A percentile compares a stretch with the other conserved stretches of the same genome.
Conservation (phyloP, 64 coral and sea anemone genomes). For the Montipora foliosa region DNA sequence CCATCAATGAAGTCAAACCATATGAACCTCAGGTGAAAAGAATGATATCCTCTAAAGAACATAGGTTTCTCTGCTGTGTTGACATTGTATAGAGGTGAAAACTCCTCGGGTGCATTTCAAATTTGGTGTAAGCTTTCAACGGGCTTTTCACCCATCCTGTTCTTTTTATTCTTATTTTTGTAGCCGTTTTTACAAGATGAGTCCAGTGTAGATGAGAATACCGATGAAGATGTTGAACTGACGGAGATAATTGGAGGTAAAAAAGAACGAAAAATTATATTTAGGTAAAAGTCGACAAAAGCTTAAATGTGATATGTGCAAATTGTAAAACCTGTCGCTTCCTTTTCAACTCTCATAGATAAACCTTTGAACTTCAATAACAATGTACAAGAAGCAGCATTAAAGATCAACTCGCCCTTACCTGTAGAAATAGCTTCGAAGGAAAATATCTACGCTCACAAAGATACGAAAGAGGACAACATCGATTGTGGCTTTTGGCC, state of each 20-base stretch:
- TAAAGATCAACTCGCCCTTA: slow-evolving; percentile 27
- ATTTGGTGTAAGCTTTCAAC: not conserved
- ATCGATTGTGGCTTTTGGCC: slow-evolving; percentile 51
- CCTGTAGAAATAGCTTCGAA: not conserved
- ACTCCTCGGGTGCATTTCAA: not conserved
- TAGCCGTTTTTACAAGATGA: slow-evolving; percentile 76
- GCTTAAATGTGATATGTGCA: no score
- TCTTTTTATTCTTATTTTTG: slow-evolving; percentile 24
- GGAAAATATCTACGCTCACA: slow-evolving; percentile 31
- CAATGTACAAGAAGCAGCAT: slow-evolving; percentile 1
- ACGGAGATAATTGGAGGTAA: slow-evolving; percentile 66
- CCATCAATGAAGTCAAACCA: slow-evolving; percentile 98
- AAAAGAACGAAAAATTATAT: not conserved
- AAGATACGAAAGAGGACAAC: slow-evolving; percentile 17
- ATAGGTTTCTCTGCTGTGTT: slow-evolving; percentile 18
- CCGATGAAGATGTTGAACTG: slow-evolving; percentile 89
- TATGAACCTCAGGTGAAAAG: slow-evolving; percentile 91
- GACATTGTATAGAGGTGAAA: not conserved
- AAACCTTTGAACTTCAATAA: not conserved
- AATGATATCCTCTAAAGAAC: not conserved
- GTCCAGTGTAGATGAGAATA: slow-evolving; percentile 64
- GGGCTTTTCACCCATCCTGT: not conserved
- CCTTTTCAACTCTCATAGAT: slow-evolving; percentile 8
- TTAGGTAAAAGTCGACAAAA: not conserved
- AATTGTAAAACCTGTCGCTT: not conserved